Evolutionary conservation across 1,140 invertebrate genomes (phyloP), one percentile per base, ranked within the genome.

Genomic region (Trichogramma pretiosum): DNA sequence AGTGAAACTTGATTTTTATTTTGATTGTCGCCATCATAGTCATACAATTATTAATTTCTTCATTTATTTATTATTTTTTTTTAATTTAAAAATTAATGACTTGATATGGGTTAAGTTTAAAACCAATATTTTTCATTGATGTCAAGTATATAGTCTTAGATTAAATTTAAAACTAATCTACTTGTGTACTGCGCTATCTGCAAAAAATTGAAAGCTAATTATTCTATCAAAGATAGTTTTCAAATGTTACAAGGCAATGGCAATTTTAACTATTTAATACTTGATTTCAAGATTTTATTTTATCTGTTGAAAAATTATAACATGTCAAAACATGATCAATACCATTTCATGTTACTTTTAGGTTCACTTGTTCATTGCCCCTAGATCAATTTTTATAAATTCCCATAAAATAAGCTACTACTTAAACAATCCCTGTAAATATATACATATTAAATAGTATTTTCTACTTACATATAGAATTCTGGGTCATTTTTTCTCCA

Each of bases 401-500:
- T 21, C 22, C 11, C 39, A 50, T 19, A 34, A 45, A 18, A 17
- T 49, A 50, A 50, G 36, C 36, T 32, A 18, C 26, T 45, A 14
- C 48, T 50, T 28, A 33, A 16, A 35, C 30, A 16, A 23, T 50
- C 45, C 55, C 53, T 61, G 57, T 62, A 62, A 56, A 61, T 61
- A 59, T 56, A 59, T 56, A 61, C 44, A 56, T 58, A 56, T 50
- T 53, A 58, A 54, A 56, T 49, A 46, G 38, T 51, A n/a, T 58
- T 62, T 62, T 62, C 53, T 62, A 62, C 58, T 60, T 62, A 57
- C 49, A 58, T 59, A 58, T 56, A 51, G 28, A 41, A 16, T 22
- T 17, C 21, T 3, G 17, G 24, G 21, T 43, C 21, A 42, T 23
- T 36, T 38, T 45, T 33, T 43, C 14, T 23, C 13, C 28, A 16